These are phyloP conservation scores for Scolopax mira DNA, from an alignment of 2,113 vertebrate species.

Conservation along the genomic window DNA sequence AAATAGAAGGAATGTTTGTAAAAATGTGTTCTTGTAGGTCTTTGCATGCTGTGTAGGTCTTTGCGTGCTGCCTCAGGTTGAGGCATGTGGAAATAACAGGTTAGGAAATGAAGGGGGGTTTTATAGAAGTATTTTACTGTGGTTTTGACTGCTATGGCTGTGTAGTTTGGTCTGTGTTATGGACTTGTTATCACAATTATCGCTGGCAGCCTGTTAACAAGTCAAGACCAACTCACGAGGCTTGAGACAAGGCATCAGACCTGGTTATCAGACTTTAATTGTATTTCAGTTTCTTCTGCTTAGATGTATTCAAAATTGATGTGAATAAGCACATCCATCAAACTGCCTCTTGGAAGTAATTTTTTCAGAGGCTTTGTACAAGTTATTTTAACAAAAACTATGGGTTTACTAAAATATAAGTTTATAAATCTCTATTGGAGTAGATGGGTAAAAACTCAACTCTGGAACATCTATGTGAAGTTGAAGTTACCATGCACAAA, in stretches of 20 bases:
- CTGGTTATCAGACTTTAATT: background rate
- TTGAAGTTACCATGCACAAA: background rate
- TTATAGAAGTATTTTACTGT: background rate
- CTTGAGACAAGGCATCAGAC: background rate
- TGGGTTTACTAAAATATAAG: background rate
- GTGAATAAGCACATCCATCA: background rate
- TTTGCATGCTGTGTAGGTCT: background rate
- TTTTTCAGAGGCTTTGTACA: background rate
- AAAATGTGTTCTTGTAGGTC: background rate
- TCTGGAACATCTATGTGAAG: background rate
- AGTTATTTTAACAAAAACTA: background rate
- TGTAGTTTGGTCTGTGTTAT: background rate
- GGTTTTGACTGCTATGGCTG: background rate
- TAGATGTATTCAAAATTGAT: background rate
- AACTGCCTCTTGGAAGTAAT: background rate
- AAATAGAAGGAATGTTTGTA: constrained; percentile 23
- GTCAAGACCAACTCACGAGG: background rate
- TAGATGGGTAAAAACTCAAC: background rate
- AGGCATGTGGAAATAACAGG: background rate
- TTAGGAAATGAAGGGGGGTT: background rate
- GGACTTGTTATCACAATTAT: background rate
- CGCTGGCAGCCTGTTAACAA: background rate
- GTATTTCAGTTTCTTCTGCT: background rate
- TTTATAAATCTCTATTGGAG: background rate
- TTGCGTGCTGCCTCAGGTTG: background rate